Base-by-base conservation (phyloP, 1,140 invertebrate genomes). In the Anadara kagoshimensis region DNA sequence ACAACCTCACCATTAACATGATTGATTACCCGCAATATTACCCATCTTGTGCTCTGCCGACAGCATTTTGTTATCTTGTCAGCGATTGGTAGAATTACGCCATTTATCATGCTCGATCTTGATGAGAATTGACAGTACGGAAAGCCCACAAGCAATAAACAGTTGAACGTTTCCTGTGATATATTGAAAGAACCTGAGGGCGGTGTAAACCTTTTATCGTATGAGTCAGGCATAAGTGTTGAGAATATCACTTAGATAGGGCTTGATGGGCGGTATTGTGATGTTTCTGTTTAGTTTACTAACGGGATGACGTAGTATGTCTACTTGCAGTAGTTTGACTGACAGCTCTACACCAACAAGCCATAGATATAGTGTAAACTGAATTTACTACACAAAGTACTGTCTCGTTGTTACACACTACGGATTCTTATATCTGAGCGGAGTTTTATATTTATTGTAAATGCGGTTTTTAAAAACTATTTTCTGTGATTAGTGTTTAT, bases 21-120 rank as follows among this genome's bases (percentile, higher is more conserved):
- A 86, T 84, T 86, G 84, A 86, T 86, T 69, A 80, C 70, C 64
- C 62, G 68, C 71, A 73, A 79, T 76, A 72, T 81, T 77, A 81
- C 82, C 80, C 78, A 74, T 75, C 80, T 75, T 80, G 79, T 78
- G 76, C 75, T 74, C 72, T 79, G 58, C 76, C 74, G 72, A 63
- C 59, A 68, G 65, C 69, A 73, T 59, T 75, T 66, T 75, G 73
- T 75, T 75, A 75, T 69, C 73, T 65, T 5, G 68, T 57, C 44
- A 57, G 67, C 61, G 67, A 75, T 75, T 75, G 73, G 73, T 61
- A 63, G 44, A 74, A 83, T 83, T 82, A 80, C 79, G 62, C 73
- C 59, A 74, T 75, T 75, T 71, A 58, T 54, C 67, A 70, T 74
- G 62, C 78, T 66, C 69, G 71, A 64, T 73, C 64, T 74, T 81